Base-by-base conservation (phyloP, 2,888 invertebrate genomes). In the Ophion slaviceki region DNA sequence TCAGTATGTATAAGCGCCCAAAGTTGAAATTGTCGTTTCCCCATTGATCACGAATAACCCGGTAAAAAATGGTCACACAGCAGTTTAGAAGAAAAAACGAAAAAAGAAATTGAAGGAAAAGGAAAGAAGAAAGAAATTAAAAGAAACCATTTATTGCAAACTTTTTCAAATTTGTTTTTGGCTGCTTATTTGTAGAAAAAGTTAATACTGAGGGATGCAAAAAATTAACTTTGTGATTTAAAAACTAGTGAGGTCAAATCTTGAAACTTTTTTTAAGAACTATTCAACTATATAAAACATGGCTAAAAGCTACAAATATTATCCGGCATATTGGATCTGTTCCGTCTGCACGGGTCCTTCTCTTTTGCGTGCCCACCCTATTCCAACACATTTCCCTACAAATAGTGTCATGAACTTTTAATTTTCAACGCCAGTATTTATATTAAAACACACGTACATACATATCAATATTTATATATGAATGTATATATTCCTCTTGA, bases 401-500 rank as follows among this genome's bases (percentile, higher is more conserved):
- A 24, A 24, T 24, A 24, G 24, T 24, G 24, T 24, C 24, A 24
- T 24, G 24, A 24, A 24, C 32, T 32, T 17, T 14, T 53, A 53
- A 53, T 53, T 14, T 53, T 53, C 17, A 14, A 53, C 53, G 17
- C 17, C 53, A 53, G 53, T 53, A 53, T 53, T 17, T 53, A 53
- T 53, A 17, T 53, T 17, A 53, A 53, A 11, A 53, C 53, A 53
- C 53, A 10, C 14, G 57, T 64, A 17, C 53, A 17, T 17, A 17
- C 53, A 53, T 53, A 53, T 53, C 53, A 17, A 53, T 53, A 53
- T 53, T 17, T 53, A 53, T 53, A 28, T 10, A 24, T 64, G 24
- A 28, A 71, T 57, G 47, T 71, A 71, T 57, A 57, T 47, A 59
- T 45, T 32, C 40, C 53, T 7, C 47, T n/a, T 28, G 59, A 76